phyloP scores from a whole-genome alignment of 1,140 invertebrate species.

The Drepana arcuata region DNA sequence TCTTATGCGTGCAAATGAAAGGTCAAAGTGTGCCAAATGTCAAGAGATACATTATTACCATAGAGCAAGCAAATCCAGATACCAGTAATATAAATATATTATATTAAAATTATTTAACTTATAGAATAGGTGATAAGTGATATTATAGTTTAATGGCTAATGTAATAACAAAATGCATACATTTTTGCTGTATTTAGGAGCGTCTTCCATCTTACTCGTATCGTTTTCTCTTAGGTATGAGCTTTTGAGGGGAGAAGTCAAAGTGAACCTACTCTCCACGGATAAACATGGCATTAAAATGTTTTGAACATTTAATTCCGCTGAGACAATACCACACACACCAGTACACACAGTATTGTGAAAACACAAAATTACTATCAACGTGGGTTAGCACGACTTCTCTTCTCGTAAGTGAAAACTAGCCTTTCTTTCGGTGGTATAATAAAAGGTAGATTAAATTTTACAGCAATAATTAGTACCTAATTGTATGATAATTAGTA shows the following conservation, averaged over 20 bases:
- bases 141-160: constrained; percentile 59
- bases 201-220: constrained; percentile 67
- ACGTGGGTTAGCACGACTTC: constrained; percentile 22
- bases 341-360: too few relatives aligned
- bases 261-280: too few relatives aligned
- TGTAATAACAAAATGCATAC: constrained; percentile 56
- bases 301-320: too few relatives aligned
- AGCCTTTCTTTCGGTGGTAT: constrained; percentile 65
- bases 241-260: constrained; percentile 26
- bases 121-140: constrained; percentile 58
- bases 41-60: constrained; percentile 31
- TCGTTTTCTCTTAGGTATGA: constrained; percentile 49
- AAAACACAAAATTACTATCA: too few relatives aligned
- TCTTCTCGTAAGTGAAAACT: constrained; percentile 31
- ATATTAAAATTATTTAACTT: constrained; percentile 43
- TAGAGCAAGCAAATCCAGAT: constrained; percentile 38
- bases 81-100: constrained; percentile 50
- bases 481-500: constrained; percentile 62
- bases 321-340: too few relatives aligned
- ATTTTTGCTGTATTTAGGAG: constrained; percentile 68
- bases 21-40: constrained; percentile 50
- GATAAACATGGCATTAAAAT: too few relatives aligned
- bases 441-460: constrained; percentile 55
- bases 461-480: constrained; percentile 68
- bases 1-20: constrained; percentile 18